Evolutionary conservation across 1,140 invertebrate genomes (phyloP), one percentile per base, ranked within the genome.

Genomic region (Musca domestica): DNA sequence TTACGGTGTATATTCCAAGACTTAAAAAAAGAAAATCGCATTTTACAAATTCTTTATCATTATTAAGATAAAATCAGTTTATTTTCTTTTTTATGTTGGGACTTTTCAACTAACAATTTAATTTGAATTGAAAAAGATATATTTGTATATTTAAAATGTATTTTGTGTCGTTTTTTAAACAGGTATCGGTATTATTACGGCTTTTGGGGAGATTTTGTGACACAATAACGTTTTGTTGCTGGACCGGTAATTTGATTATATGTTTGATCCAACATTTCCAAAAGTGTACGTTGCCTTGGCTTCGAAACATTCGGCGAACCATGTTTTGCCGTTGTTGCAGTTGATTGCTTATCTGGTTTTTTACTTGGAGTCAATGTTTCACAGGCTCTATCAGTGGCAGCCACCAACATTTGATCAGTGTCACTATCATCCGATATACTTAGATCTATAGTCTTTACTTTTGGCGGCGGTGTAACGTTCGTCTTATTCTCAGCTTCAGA

Each of bases 221-320:
- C 41, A 41, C 68, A 69, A 48, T 61, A 47, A 30, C 64, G 64
- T 46, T 69, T 69, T 23, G 64, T 49, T 9, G 19, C 64, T 41
- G 68, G 68, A 20, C 68, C 64, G 25, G 41, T 46, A 30, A 10
- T 54, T 46, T 51, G 20, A 34, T 66, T 66, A 61, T 52, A 65
- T 7, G 67, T 67, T 52, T 67, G 64, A 27, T 71, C 70, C 41
- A 71, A 46, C 70, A 71, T 71, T 58, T 71, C 70, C 10, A 71
- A 41, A 12, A 71, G 41, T 20, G 70, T 64, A 51, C 64, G 67
- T 65, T 71, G 70, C 19, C 66, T 46, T 30, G 56, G 47, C 23
- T 69, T 66, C 22, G 68, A 17, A 10, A 41, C 12, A 41, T 10
- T 10, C 6, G 34, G 34, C 10, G 34, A 41, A 7, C 22, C 19